Evolutionary conservation across 2,888 invertebrate species (phyloP), one percentile per base, ranked within the genome.

Genomic region (Calliopum simillimum): DNA sequence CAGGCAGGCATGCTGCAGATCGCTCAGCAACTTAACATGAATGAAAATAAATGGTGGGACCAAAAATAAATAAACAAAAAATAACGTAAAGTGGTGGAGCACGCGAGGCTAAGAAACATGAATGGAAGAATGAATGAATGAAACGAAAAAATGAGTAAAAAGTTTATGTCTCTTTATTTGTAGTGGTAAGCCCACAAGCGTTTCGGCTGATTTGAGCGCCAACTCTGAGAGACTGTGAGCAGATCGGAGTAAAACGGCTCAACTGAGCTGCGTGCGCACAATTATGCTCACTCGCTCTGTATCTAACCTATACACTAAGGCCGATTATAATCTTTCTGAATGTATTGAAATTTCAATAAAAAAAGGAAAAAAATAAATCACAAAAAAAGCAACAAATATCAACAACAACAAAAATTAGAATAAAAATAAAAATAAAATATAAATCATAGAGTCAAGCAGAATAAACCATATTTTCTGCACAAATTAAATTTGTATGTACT

Each of bases 361-460:
- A n/a, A n/a, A n/a, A n/a, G n/a, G 16, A n/a, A 51, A 33, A 64
- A 49, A 3, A 4, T 33, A 46, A 47, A 23, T 25, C 13, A 43
- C 49, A 44, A 11, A 56, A 56, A 2, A 4, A 4, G 25, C n/a
- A 53, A 59, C 8, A 41, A 49, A 51, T 33, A 16, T 56, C 56
- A 14, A 59, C n/a, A 67, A 64, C 59, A 66, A 23, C 16, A 59
- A 51, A 70, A 67, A n/a, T n/a, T n/a, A n/a, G n/a, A 70, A 72
- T 56, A 49, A 21, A 44, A 62, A 25, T 44, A 23, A 62, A 47
- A 47, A 62, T 46, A 43, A 65, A 44, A 47, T 55, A 46, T n/a
- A 59, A 47, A 25, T n/a, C 47, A n/a, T 65, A 56, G 56, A 59
- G 58, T 19, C 19, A 23, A 58, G 51, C 53, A 61, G 67, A 67